phyloP scores from a whole-genome alignment of 2,113 vertebrate species.

The Tiliqua scincoides region DNA sequence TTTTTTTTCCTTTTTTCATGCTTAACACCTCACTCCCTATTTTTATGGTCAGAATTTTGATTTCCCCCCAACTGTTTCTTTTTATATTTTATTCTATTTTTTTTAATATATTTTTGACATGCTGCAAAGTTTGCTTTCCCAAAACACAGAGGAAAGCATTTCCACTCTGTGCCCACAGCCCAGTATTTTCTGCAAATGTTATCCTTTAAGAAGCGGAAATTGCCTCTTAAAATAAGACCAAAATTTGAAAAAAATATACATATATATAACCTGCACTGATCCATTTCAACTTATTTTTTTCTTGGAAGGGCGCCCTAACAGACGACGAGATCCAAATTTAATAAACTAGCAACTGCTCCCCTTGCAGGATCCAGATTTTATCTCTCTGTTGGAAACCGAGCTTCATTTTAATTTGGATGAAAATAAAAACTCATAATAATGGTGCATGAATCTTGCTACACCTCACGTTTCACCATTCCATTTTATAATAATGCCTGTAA shows the following conservation, averaged over 20 bases:
- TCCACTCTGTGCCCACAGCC: neutral
- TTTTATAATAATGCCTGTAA: conserved; percentile 63
- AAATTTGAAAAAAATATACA: neutral
- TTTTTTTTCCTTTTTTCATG: neutral
- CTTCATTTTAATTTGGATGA: conserved; percentile 53
- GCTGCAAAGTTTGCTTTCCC: neutral
- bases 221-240: neutral
- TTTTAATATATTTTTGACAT: neutral
- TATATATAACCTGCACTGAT: conserved; percentile 13
- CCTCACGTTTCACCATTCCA: conserved; percentile 48
- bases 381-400: conserved; percentile 59
- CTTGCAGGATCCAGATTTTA: conserved; percentile 58
- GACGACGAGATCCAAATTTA: conserved; percentile 46
- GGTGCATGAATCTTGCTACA: conserved; percentile 44
- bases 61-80: neutral
- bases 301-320: conserved; percentile 39
- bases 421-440: conserved; percentile 53
- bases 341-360: conserved; percentile 64
- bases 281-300: conserved; percentile 35
- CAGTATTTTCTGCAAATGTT: neutral
- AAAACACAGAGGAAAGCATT: neutral
- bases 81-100: too few relatives aligned
- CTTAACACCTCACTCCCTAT: neutral
- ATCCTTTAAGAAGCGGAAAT: neutral
- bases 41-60: neutral